phyloP scores from a whole-genome alignment of 2,113 vertebrate genomes.

The Pituophis catenifer region DNA sequence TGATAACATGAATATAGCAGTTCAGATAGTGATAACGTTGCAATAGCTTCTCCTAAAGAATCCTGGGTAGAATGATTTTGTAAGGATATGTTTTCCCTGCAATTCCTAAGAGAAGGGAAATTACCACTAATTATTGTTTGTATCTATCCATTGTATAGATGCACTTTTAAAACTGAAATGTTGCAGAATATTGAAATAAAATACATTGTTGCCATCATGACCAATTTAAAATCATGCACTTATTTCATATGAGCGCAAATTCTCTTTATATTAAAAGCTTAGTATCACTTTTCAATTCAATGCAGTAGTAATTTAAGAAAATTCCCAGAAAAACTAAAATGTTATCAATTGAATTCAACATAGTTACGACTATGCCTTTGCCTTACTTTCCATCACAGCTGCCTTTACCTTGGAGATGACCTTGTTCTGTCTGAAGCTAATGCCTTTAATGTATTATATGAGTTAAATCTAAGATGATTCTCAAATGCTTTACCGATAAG shows the following conservation, averaged over 20 bases:
- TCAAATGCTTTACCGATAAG: constrained; percentile 60
- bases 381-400: constrained; percentile 38
- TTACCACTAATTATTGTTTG: background rate
- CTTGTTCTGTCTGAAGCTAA: constrained; percentile 58
- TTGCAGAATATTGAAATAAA: background rate
- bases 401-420: constrained; percentile 65
- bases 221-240: background rate
- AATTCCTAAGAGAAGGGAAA: background rate
- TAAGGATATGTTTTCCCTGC: background rate
- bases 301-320: background rate
- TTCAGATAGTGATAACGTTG: background rate
- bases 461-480: constrained; percentile 56
- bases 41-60: background rate
- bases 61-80: background rate
- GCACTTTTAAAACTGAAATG: background rate
- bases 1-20: background rate
- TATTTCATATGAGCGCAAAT: constrained; percentile 5
- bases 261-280: background rate
- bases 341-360: constrained; percentile 36
- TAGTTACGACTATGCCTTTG: constrained; percentile 39
- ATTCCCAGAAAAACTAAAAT: constrained; percentile 34
- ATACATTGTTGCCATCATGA: background rate
- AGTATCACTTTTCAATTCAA: constrained; percentile 9
- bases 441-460: constrained; percentile 51
- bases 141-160: background rate